Conservation (phyloP, 2,113 vertebrate species). For the Sylvia atricapilla region DNA sequence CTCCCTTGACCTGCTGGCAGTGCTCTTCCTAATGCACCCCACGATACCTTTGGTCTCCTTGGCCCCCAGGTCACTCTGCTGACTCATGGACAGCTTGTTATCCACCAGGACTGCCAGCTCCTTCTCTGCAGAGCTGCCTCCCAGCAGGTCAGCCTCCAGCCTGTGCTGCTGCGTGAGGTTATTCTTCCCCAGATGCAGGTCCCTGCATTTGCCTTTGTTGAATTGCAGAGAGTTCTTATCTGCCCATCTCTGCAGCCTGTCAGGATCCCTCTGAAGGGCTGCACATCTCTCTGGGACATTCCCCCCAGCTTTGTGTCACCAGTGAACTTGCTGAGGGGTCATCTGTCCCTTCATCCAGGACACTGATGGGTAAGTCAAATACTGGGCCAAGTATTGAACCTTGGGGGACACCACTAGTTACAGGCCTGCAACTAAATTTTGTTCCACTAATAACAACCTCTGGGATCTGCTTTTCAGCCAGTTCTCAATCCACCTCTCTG, state of each 20-base stretch:
- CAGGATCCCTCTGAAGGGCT: background rate
- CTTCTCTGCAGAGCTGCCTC: background rate
- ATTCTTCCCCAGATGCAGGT: background rate
- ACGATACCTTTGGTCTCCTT: background rate
- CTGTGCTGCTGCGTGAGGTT: background rate
- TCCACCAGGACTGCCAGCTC: background rate
- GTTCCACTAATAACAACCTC: rapidly evolving
- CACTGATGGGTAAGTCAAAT: background rate
- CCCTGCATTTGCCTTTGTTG: background rate
- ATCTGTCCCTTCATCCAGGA: background rate
- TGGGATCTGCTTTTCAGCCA: background rate
- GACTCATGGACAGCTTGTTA: background rate
- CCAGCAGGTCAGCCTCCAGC: background rate
- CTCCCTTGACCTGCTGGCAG: background rate
- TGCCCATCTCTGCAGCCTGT: background rate
- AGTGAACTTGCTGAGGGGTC: background rate
- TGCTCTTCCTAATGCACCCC: background rate
- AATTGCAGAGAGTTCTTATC: background rate
- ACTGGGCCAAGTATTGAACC: background rate
- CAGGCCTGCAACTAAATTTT: background rate
- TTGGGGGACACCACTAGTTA: background rate
- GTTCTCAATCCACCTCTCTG: background rate
- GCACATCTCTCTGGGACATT: background rate
- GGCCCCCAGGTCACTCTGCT: background rate
- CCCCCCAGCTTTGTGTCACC: background rate